Base-by-base conservation (phyloP, 64 coral and sea anemone species). In the Cladopsammia gracilis region DNA sequence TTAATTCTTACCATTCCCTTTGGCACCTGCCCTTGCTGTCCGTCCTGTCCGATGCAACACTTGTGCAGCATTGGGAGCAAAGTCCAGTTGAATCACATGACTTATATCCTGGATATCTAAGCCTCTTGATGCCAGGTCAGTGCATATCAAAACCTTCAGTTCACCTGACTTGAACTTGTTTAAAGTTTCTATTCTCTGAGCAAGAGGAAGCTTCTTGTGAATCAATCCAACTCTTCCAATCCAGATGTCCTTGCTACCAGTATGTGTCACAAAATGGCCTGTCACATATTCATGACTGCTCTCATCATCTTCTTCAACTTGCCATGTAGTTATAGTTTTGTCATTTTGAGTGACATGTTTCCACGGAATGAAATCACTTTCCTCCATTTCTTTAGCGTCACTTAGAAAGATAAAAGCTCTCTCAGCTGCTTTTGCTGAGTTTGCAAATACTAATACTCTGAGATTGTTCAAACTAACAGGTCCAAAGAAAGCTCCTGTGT, bases 11-110 rank as follows among this genome's bases (percentile, higher is more conserved):
- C 94, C 94, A 91, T 91, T 94, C 43, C 98, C 98, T 45, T 25
- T 7, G 0, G 92, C 54, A 20, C 98, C 98, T 16, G 91, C 98
- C n/a, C 98, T 92, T 13, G 98, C 98, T 48, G 98, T 99, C 10
- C 98, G 62, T 49, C 98, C 98, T 48, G 92, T 92, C 26, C 98
- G 89, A 80, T 99, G 98, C 34, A 99, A 54, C 48, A 96, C 76
- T 22, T 81, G 70, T 18, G 97, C 91, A n/a, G 94, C 89, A 73
- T 96, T 96, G 8, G 83, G 58, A 49, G 97, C 97, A 92, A 93
- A 98, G 71, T 98, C 97, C 34, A 96, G 77, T 82, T 98, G 97
- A 91, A 98, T 72, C 88, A 98, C 97, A 58, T 98, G 97, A 64
- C 87, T 98, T 3, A 98, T 75, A 96, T 98, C 85, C 19, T 64